Evolutionary conservation across 2,113 vertebrate species (phyloP), one percentile per base, ranked within the genome.

Genomic region (Callaeas wilsoni): DNA sequence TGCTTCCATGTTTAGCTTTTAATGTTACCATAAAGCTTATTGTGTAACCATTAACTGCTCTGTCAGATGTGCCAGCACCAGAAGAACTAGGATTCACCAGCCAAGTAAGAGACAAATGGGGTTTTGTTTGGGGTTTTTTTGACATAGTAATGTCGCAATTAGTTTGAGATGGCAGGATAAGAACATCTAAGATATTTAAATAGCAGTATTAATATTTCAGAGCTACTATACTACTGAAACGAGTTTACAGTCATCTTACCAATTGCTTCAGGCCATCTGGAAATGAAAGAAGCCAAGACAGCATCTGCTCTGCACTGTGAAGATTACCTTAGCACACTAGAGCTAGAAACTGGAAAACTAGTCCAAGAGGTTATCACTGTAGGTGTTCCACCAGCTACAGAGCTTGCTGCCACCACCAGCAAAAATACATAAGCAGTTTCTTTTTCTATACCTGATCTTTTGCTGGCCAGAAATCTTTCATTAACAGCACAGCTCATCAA

Each of bases 141-240:
- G 73, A 95, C 94, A 94, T 87, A 96, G 95, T 94, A 94, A 96
- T 96, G 96, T 95, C 94, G 7, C 96, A 97, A 95, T 96, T 97
- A 96, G 93, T 74, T 96, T 94, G 75, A 96, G 96, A 97, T 96
- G 78, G 90, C 46, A 94, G 64, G 96, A 96, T 97, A 96, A 96
- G 90, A 95, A 97, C 93, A 90, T 96, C 94, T 96, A 89, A 97
- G 94, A 50, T 89, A 95, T 93, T 95, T 91, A 96, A 95, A 97
- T 81, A 79, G 84, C 57, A 87, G 57, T 75, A 83, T 97, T 96
- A 96, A 91, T 95, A 95, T 94, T 96, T 93, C 90, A 96, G 82
- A 96, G 62, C 86, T 92, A 90, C 93, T 92, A 16, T n/a, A 90
- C 83, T 71, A 62, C 90, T 89, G 73, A 95, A 93, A 64, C 81